phyloP scores from a whole-genome alignment of 92 coral and sea anemone genomes.

The Epizoanthus rinbou region DNA sequence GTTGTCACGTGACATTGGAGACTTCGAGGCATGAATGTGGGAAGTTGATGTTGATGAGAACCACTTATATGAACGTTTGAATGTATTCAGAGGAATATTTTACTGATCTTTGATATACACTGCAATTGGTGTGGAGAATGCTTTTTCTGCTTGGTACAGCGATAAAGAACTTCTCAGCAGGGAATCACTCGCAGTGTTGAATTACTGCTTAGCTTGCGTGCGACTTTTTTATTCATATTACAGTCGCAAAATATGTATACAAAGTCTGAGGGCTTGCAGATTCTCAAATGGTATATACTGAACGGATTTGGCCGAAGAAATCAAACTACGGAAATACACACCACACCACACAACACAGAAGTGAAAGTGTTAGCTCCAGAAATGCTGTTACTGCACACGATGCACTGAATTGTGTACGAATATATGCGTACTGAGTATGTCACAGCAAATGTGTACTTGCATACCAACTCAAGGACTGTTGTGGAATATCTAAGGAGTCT shows the following conservation, averaged over 20 bases:
- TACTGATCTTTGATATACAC: not conserved
- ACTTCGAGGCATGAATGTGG: slow-evolving; percentile 6
- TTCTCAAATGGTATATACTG: too few species aligned
- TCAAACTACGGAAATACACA: too few species aligned
- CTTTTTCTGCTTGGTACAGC: not conserved
- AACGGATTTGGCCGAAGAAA: too few species aligned
- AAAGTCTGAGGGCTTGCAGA: not conserved
- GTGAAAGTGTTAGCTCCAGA: too few species aligned
- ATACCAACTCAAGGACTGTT: too few species aligned
- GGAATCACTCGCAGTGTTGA: not conserved
- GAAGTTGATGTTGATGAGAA: not conserved
- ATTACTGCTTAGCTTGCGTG: not conserved
- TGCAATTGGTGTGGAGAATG: not conserved
- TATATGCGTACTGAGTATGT: too few species aligned
- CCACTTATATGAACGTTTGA: slow-evolving; percentile 13
- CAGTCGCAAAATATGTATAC: slow-evolving; percentile 5
- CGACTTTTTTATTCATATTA: slow-evolving; percentile 19
- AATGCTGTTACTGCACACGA: too few species aligned
- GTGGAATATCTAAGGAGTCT: too few species aligned
- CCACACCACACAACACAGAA: too few species aligned
- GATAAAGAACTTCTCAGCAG: not conserved
- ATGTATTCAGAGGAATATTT: slow-evolving; percentile 4
- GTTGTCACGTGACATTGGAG: slow-evolving; percentile 6
- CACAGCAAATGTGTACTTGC: too few species aligned
- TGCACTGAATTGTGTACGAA: too few species aligned